Base-by-base conservation (phyloP, 2,113 vertebrate genomes). In the Telmatochromis brichardi region DNA sequence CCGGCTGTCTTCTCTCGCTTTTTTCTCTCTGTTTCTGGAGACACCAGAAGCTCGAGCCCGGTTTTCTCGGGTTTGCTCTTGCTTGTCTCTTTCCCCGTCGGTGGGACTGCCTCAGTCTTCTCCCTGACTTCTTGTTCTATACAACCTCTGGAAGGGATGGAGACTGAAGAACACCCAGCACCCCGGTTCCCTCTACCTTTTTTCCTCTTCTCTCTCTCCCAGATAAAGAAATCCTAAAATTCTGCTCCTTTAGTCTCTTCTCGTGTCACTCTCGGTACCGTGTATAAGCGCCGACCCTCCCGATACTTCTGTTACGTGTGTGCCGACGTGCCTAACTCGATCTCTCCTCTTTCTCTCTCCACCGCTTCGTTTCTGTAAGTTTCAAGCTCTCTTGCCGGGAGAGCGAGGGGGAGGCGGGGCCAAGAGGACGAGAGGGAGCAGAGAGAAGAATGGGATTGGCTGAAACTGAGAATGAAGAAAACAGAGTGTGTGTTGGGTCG, bases 381-480 rank as follows among this genome's bases (percentile, higher is more conserved):
- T 90, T 84, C 53, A 42, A 80, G 81, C 86, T 79, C 89, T 90
- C 91, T 85, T 15, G 88, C 89, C 83, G 83, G 81, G 33, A 28
- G 84, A 85, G 86, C 51, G 21, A 54, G 89, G 57, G 31, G 55
- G 82, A 19, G 93, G 93, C 40, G 91, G 93, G 58, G 94, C 83
- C 51, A 45, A 2, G 26, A 26, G 42, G 73, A 55, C 71, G 68
- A 7, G 63, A 73, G 73, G 40, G 83, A 84, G 86, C 47, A 1
- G 26, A 86, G 31, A 26, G n/a, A 63, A 6, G 54, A 7, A 31
- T 4, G 28, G 5, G 89, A 95, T 95, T 95, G 91, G 94, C 85
- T 87, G 40, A 81, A 31, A 37, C 28, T 2, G 10, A 23, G 63
- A 31, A 26, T 2, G 78, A 80, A 8, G 37, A 50, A 47, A 45